Percentiles rank a stretch among this genome's conserved stretches.
Conservation (phyloP, 1,140 invertebrate genomes). For the Scaptomyza hsui region DNA sequence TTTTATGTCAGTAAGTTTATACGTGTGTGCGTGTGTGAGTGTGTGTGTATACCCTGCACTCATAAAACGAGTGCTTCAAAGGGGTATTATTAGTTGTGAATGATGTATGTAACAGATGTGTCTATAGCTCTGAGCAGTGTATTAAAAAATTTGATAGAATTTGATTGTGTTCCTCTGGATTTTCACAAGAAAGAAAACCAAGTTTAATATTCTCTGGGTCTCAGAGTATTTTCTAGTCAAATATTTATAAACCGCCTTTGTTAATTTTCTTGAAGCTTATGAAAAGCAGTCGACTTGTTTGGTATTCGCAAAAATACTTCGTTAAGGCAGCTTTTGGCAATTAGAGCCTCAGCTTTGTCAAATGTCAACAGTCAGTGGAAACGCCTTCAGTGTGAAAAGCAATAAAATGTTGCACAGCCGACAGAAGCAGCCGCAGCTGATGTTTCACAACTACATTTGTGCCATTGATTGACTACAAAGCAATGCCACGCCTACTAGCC, state of each 20-base stretch:
- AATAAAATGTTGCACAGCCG: constrained; percentile 54
- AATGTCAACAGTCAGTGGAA: constrained; percentile 38
- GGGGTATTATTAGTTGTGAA: not conserved
- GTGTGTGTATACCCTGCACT: constrained; percentile 24
- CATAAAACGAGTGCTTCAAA: constrained; percentile 4
- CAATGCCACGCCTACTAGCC: constrained; percentile 19
- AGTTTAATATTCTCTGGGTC: not conserved
- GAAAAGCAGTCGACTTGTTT: not conserved
- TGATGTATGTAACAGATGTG: not conserved
- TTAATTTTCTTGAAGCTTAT: constrained; percentile 4
- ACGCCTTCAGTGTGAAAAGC: constrained; percentile 62
- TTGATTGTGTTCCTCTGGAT: too few species aligned
- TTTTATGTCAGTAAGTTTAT: constrained; percentile 46
- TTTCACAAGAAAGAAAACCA: too few species aligned
- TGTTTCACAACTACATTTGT: constrained; percentile 47
- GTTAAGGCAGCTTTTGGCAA: constrained; percentile 43
- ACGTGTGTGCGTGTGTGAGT: constrained; percentile 20
- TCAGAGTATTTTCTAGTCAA: not conserved
- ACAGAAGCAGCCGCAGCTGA: constrained; percentile 50
- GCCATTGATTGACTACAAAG: constrained; percentile 67
- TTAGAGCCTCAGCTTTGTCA: constrained; percentile 35
- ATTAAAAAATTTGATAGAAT: too few species aligned
- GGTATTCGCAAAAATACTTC: constrained; percentile 29
- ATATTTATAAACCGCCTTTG: not conserved
- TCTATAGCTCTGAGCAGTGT: too few species aligned